A percentile compares a stretch with the other conserved stretches of the same genome.
These are phyloP conservation scores for Theretra japonica DNA, from an alignment of 2,888 invertebrate species.

Conservation along the genomic window DNA sequence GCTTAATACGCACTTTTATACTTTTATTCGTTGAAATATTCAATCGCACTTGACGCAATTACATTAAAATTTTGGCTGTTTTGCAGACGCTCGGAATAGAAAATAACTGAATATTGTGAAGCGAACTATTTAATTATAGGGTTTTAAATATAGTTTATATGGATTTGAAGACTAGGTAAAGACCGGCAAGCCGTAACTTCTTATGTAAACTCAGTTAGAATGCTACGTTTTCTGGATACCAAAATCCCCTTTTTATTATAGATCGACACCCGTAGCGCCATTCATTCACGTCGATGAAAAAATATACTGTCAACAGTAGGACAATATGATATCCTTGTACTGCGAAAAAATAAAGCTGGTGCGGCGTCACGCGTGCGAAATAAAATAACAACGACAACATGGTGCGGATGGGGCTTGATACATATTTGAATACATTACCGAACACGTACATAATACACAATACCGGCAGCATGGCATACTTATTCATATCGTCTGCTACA, in stretches of 20 bases:
- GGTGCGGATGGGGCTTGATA: conserved; percentile 81
- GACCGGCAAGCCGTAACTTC: conserved; percentile 1
- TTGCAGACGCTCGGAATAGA: too few species aligned
- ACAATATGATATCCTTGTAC: conserved; percentile 67
- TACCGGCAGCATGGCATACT: conserved; percentile 75
- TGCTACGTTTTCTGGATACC: conserved; percentile 21
- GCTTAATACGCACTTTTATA: conserved; percentile 36
- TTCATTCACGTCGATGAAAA: conserved; percentile 42
- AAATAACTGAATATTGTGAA: background rate
- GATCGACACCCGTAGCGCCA: conserved; percentile 32
- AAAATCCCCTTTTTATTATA: conserved; percentile 19
- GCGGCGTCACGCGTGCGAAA: conserved; percentile 79
- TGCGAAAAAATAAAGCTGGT: conserved; percentile 74
- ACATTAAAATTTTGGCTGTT: background rate
- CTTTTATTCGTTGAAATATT: conserved; percentile 28
- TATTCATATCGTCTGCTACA: conserved; percentile 76
- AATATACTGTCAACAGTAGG: conserved; percentile 51
- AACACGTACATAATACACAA: conserved; percentile 81
- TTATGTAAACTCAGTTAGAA: conserved; percentile 3
- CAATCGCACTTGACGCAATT: background rate
- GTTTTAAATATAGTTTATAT: background rate
- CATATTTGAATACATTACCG: conserved; percentile 84
- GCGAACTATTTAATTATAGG: background rate
- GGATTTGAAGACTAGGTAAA: conserved; percentile 1
- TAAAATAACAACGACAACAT: conserved; percentile 82